These are phyloP conservation scores for Lepidothrix coronata DNA, from an alignment of 2,113 vertebrate species.

Conservation along the genomic window DNA sequence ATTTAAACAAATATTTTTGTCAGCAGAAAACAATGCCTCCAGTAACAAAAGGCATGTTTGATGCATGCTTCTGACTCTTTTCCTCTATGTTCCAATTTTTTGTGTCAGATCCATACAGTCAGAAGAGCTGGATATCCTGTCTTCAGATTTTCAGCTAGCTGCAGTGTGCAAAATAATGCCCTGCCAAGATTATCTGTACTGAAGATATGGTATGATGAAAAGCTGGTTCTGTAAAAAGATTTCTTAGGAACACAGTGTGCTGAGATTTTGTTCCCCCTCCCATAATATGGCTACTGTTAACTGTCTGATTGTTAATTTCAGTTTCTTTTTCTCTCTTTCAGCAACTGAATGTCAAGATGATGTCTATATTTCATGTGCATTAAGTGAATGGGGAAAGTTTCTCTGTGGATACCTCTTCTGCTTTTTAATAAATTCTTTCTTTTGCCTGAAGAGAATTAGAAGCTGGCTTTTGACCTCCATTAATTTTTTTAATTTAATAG, in stretches of 20 bases:
- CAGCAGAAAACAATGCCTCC: constrained; percentile 26
- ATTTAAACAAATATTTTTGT: constrained; percentile 58
- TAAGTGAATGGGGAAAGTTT: not conserved
- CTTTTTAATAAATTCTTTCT: constrained; percentile 57
- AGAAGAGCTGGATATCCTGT: not conserved
- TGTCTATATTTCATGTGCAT: constrained; percentile 56
- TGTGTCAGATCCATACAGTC: not conserved
- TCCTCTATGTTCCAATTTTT: constrained; percentile 9
- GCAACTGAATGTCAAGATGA: constrained; percentile 58
- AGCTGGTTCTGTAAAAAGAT: not conserved
- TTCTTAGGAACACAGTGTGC: not conserved
- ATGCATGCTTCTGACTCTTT: constrained; percentile 24
- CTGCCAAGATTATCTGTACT: not conserved
- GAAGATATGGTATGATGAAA: not conserved
- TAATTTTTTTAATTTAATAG: constrained; percentile 66
- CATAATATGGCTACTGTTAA: not conserved
- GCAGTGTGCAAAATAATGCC: not conserved
- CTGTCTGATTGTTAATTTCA: constrained; percentile 15
- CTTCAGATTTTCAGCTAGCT: constrained; percentile 24
- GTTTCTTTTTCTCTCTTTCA: constrained; percentile 51
- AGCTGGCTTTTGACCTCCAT: constrained; percentile 62
- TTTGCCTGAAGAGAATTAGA: constrained; percentile 65
- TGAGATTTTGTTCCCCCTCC: not conserved
- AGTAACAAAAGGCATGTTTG: constrained; percentile 28
- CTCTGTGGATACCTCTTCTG: constrained; percentile 23